These are phyloP conservation scores for Sardina pilchardus DNA, from an alignment of 2,113 vertebrate genomes.

Conservation along the genomic window DNA sequence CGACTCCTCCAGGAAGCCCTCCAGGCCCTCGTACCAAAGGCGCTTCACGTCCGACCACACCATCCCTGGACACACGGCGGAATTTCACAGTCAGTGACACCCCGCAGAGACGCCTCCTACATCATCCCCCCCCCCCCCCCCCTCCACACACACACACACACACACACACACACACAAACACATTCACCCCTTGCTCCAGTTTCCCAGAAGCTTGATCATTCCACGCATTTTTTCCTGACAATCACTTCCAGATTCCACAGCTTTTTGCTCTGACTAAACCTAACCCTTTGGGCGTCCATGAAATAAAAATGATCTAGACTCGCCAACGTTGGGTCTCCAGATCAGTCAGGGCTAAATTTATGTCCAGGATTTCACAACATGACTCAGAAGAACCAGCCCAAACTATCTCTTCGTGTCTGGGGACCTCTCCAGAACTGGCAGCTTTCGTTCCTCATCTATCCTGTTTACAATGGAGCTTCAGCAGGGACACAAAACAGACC, in stretches of 20 bases:
- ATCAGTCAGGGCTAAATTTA: neutral
- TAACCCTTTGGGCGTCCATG: neutral
- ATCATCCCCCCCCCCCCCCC: neutral
- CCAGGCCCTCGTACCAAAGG: conserved; percentile 95
- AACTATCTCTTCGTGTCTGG: neutral
- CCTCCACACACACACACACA: conserved; percentile 24
- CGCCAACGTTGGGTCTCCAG: neutral
- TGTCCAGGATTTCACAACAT: neutral
- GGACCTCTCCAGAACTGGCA: neutral
- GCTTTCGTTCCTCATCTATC: neutral
- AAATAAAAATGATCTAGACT: neutral
- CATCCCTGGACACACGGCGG: conserved; percentile 79
- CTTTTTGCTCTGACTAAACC: neutral
- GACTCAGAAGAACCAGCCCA: neutral
- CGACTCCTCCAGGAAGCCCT: conserved; percentile 96
- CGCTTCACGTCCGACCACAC: conserved; percentile 98
- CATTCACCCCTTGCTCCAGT: conserved; percentile 46
- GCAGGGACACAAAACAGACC: neutral
- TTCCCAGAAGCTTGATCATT: conserved; percentile 26
- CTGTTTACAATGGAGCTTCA: neutral
- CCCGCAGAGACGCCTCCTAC: neutral
- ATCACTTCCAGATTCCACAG: neutral
- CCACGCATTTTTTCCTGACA: neutral
- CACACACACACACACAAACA: neutral
- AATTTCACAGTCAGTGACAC: conserved; percentile 35